These are phyloP conservation scores for Tragelaphus strepsiceros DNA, from an alignment of 2,113 vertebrate species.

Conservation along the genomic window DNA sequence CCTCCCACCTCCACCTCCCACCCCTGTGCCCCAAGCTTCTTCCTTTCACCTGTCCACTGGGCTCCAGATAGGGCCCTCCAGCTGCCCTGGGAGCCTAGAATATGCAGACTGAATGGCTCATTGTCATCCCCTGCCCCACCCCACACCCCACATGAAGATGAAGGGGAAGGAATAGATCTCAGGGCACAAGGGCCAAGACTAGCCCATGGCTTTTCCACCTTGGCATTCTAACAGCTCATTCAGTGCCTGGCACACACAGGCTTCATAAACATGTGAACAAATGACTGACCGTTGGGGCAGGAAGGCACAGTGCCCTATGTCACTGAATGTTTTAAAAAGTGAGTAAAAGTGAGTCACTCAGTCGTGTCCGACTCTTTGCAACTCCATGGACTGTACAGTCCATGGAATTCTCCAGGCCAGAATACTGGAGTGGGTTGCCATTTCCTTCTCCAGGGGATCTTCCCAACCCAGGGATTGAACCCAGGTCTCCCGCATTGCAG, in stretches of 20 bases:
- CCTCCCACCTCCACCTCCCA: too few relatives aligned
- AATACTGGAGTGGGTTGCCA: too few relatives aligned
- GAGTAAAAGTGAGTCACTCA: too few relatives aligned
- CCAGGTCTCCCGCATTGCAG: too few relatives aligned
- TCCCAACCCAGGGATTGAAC: too few relatives aligned
- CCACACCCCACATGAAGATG: fast-evolving
- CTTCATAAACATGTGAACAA: not conserved
- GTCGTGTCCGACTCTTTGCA: too few relatives aligned
- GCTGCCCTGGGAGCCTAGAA: not conserved
- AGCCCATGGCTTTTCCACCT: not conserved
- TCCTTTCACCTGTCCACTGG: not conserved
- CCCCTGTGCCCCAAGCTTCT: not conserved
- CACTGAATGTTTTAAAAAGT: not conserved
- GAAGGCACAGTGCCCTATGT: not conserved
- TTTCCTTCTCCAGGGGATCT: too few relatives aligned
- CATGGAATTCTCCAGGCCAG: too few relatives aligned
- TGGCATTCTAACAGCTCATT: not conserved
- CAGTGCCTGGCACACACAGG: not conserved
- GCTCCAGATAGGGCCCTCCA: not conserved
- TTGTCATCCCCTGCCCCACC: fast-evolving
- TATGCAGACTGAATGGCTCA: not conserved
- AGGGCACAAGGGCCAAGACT: not conserved
- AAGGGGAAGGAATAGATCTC: not conserved
- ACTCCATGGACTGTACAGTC: too few relatives aligned
- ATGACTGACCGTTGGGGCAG: not conserved